Percentiles rank a stretch among this genome's conserved stretches.
Conservation (phyloP, 2,113 vertebrate genomes). For the Alligator sinensis region DNA sequence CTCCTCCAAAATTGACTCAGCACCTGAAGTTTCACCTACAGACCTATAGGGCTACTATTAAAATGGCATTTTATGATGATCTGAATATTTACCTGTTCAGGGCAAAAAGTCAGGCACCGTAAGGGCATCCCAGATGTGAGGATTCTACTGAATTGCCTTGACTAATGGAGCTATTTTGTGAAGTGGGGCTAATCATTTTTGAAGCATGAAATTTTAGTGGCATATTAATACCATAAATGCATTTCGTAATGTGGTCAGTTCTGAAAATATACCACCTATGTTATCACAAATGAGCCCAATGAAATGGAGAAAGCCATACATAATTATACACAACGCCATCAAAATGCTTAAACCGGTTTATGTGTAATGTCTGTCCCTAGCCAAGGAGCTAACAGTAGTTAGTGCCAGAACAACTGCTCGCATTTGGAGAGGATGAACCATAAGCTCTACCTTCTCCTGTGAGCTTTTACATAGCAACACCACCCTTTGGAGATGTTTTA, state of each 20-base stretch:
- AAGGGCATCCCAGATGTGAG: neutral
- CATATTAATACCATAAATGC: neutral
- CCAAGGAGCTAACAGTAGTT: neutral
- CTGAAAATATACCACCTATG: neutral
- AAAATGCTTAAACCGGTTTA: neutral
- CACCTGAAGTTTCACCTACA: neutral
- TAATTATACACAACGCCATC: neutral
- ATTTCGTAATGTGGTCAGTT: neutral
- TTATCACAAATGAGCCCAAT: neutral
- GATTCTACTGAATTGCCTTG: neutral
- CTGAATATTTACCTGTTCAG: neutral
- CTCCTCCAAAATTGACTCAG: too few species aligned
- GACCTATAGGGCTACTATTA: neutral
- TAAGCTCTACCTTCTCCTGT: neutral
- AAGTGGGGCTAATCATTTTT: neutral
- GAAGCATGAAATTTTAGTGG: neutral
- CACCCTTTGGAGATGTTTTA: neutral
- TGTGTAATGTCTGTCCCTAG: too few species aligned
- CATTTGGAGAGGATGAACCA: neutral
- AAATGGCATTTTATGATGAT: neutral
- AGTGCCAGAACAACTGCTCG: neutral
- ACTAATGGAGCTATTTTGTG: neutral
- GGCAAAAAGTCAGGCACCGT: neutral
- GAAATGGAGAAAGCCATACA: neutral
- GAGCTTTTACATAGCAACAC: neutral